Evolutionary conservation across 2,888 invertebrate genomes (phyloP).

Genomic region (Orchestes rusci): DNA sequence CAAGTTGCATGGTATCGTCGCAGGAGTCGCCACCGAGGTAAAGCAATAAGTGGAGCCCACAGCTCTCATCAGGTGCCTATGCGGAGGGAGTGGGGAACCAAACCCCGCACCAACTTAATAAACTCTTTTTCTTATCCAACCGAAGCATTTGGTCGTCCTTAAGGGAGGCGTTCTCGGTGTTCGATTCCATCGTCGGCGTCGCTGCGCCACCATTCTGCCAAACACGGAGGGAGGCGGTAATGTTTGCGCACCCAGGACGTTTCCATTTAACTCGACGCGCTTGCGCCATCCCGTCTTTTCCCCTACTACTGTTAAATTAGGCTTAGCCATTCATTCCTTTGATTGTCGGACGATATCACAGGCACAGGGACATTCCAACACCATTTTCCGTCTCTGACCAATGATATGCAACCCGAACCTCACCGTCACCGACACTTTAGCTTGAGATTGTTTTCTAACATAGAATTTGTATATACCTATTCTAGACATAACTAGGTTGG

Average conservation of each 20-base stretch:
- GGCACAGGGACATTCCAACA: too few relatives aligned
- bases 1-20: slow-evolving; percentile 15
- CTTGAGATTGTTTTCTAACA: too few relatives aligned
- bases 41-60: slow-evolving; percentile 22
- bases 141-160: slow-evolving; percentile 33
- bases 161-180: slow-evolving; percentile 27
- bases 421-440: too few relatives aligned
- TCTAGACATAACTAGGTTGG: neutral
- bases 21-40: slow-evolving; percentile 20
- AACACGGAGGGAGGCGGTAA: slow-evolving; percentile 41
- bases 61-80: slow-evolving; percentile 28
- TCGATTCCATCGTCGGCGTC: slow-evolving; percentile 26
- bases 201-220: slow-evolving; percentile 37
- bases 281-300: slow-evolving; percentile 9
- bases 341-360: too few relatives aligned
- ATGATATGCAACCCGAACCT: too few relatives aligned
- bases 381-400: too few relatives aligned
- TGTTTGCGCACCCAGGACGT: slow-evolving; percentile 18
- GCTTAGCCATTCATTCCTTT: too few relatives aligned
- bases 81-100: slow-evolving; percentile 36
- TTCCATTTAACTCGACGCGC: slow-evolving; percentile 9
- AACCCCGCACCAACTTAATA: slow-evolving; percentile 27
- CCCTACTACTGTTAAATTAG: slow-evolving; percentile 4
- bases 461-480: too few relatives aligned
- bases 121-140: slow-evolving; percentile 23